A percentile compares a stretch with the other conserved stretches of the same genome.
These are phyloP conservation scores for Drosophila phalerata DNA, from an alignment of 2,888 invertebrate genomes.

Conservation along the genomic window DNA sequence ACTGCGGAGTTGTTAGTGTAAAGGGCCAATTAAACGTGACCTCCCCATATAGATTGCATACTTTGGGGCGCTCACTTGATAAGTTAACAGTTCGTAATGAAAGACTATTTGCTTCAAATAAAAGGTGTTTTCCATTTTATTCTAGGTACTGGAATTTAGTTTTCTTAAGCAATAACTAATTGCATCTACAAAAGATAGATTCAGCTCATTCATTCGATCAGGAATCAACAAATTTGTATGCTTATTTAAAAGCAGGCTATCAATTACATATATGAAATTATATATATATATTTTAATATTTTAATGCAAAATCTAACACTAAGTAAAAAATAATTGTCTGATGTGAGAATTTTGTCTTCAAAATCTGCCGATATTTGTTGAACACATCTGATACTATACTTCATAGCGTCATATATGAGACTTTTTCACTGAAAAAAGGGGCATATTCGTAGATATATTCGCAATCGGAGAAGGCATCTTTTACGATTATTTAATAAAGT, in stretches of 20 bases:
- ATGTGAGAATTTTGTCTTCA: no score
- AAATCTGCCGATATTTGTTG: no score
- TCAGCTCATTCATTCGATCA: background rate
- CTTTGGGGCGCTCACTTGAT: constrained; percentile 14
- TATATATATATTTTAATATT: no score
- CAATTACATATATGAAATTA: no score
- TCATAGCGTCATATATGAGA: no score
- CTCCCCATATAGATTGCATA: constrained; percentile 1
- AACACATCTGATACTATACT: no score
- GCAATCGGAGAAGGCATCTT: constrained; percentile 1
- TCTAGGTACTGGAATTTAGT: background rate
- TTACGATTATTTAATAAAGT: constrained; percentile 50
- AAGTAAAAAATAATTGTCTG: no score
- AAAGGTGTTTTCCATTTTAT: background rate
- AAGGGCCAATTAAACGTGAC: constrained; percentile 37
- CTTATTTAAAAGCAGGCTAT: no score
- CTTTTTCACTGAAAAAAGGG: no score
- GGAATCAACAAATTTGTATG: no score
- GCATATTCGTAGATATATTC: no score
- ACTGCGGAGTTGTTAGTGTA: constrained; percentile 25
- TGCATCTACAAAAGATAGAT: background rate
- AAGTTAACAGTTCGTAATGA: background rate
- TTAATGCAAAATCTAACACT: no score
- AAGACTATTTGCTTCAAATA: background rate
- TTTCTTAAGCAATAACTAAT: background rate